Base-by-base conservation (phyloP, 53 echinoderm and acorn worm species). In the Echinometra lucunter region DNA sequence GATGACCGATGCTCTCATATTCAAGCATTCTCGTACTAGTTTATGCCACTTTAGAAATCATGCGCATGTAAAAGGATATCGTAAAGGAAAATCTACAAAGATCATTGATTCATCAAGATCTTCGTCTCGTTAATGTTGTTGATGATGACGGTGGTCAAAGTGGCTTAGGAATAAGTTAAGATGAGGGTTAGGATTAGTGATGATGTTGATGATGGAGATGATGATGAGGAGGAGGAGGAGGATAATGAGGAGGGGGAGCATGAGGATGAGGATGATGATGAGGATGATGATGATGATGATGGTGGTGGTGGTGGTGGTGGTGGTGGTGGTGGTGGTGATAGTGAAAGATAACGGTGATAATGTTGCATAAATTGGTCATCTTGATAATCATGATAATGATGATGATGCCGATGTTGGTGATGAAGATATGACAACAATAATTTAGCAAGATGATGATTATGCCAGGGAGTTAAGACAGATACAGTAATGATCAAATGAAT, bases 321-420 rank as follows among this genome's bases (percentile, higher is more conserved):
- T 72, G 72, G 13, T 72, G 70, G 35, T 72, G 72, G 16, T 35
- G 34, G 15, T 35, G 72, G n/a, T 72, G 72, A 85, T 85, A 45
- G 17, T 44, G 85, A 0, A n/a, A 7, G 85, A 49, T 49, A 56
- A n/a, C 27, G 88, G 21, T 23, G 53, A 88, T 49, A 35, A 55
- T 56, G 45, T 40, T 27, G 88, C 2, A 16, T 47, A 88, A 0
- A n/a, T 21, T n/a, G 88, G 15, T 49, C 16, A 25, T 30, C 56
- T 13, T 57, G 89, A 1, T 88, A 30, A 1, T 88, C 35, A 15
- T 88, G 89, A 32, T 53, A 34, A 3, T 88, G 44, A 88, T 88
- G 27, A 49, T 18, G 88, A 47, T 53, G 55, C 21, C 19, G 55
- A 49, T 88, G 57, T n/a, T 88, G 88, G 56, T 88, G 88, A 55